Conservation (phyloP, 1,140 invertebrate species). For the Drosophila nannoptera region DNA sequence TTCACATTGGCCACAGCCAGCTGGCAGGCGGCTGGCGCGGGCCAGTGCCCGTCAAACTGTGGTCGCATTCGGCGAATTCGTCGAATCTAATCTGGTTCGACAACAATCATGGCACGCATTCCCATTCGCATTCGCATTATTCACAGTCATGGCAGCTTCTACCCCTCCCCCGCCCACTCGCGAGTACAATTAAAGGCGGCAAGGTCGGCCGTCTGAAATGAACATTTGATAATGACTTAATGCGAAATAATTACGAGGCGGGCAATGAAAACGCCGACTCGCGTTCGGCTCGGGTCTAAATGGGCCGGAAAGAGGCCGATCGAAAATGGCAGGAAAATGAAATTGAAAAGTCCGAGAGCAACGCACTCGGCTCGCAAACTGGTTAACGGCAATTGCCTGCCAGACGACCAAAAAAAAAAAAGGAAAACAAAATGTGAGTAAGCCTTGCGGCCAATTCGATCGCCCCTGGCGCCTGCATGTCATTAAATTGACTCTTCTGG, state of each 20-base stretch:
- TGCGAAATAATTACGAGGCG: constrained; percentile 55
- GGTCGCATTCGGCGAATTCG: not conserved
- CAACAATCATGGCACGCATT: constrained; percentile 62
- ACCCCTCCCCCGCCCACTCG: too few relatives aligned
- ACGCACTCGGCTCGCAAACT: constrained; percentile 21
- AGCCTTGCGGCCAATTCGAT: constrained; percentile 8
- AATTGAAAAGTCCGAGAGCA: constrained; percentile 45
- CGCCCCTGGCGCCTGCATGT: constrained; percentile 18
- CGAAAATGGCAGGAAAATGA: constrained; percentile 20
- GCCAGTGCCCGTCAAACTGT: not conserved
- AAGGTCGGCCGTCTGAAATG: constrained; percentile 60
- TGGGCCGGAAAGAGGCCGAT: too few relatives aligned
- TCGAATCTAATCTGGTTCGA: constrained; percentile 50
- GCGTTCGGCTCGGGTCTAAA: constrained; percentile 1
- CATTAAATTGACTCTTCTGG: constrained; percentile 15
- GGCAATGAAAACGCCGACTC: constrained; percentile 13
- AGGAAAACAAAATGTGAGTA: constrained; percentile 5
- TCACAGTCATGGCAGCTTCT: constrained; percentile 3
- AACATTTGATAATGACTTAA: constrained; percentile 68
- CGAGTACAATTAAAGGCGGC: constrained; percentile 61
- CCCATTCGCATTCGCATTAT: too few relatives aligned
- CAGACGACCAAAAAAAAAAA: constrained; percentile 3
- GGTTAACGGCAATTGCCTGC: too few relatives aligned
- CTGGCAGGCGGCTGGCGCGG: too few relatives aligned
- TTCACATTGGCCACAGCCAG: too few relatives aligned